Evolutionary conservation across 2,888 invertebrate genomes (phyloP), one percentile per base, ranked within the genome.

Genomic region (Drosophila cognata): DNA sequence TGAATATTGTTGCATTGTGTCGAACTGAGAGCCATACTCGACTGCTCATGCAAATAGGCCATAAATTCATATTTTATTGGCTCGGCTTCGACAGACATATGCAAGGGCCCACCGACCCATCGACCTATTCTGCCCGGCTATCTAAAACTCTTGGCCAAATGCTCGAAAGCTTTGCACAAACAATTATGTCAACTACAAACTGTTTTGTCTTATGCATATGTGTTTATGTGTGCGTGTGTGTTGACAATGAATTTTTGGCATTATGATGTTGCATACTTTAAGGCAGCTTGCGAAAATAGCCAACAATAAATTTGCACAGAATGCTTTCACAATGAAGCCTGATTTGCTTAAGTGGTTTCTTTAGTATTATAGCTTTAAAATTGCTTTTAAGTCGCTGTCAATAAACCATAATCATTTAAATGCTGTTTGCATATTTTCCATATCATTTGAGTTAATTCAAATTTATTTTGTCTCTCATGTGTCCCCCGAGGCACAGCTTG

Each of bases 51-150:
- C 82, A 85, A 88, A 85, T 85, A 86, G 84, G 78, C 84, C 82
- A 86, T 85, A 88, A 85, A 85, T 84, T 84, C 74, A 86, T 85
- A 85, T 88, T 85, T 86, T 85, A 85, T 88, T 85, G 88, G 69
- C 74, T 83, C 81, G 77, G 70, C 72, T 46, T 48, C 52, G 66
- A 62, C 69, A 66, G 72, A 59, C 76, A 76, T 71, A 61, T 52
- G 61, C 78, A 74, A 51, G 58, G 60, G 33, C 29, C n/a, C 35
- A 35, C 41, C 43, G 51, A 61, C 29, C 51, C 53, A 51, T 48
- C 53, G 46, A 52, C 70, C 60, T 56, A 71, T 48, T 53, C 35
- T 55, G 25, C 13, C 48, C 43, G n/a, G 10, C 52, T 43, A 55
- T 64, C 6, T 16, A 29, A 33, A 57, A 51, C 55, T 69, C 67